Evolutionary conservation across 92 coral and sea anemone species (phyloP), one percentile per base, ranked within the genome.

Genomic region (Umimayanthus kanabou): DNA sequence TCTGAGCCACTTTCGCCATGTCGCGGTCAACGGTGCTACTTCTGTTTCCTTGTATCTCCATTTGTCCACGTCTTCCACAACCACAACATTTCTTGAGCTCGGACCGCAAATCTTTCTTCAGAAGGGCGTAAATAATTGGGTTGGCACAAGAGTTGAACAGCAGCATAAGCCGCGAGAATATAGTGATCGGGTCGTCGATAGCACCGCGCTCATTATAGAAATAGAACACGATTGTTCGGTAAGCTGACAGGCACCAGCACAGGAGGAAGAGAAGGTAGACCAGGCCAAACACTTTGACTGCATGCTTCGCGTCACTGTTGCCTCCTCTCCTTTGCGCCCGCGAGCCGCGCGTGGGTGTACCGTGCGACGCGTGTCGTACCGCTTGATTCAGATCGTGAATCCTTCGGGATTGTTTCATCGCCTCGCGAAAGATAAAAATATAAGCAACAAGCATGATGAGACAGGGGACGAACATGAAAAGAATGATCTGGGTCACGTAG

Each of bases 191-290:
- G 8, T 84, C 72, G 22, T 89, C 94, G 26, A 94, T 91, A 15
- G 81, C 70, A 15, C 94, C 94, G 42, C 77, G 82, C 77, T 91
- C 83, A 25, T 86, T 85, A 15, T 86, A 89, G 66, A 90, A 94
- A 57, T 88, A 89, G 23, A 75, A 81, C 22, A 79, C 86, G 45
- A 94, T 80, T 76, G 94, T 94, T 25, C 95, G 91, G 80, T 92
- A 94, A 0, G 98, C 98, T 8, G 98, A 94, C 90, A 94, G 82
- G 49, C 91, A 78, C 98, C 98, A 94, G 45, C 95, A 91, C 14
- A 92, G 82, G 9, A 93, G 88, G 76, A 94, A 94, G 86, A 94
- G 50, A 15, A 94, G 55, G 30, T 88, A 93, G 5, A 94, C 98
- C 14, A 94, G 91, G 39, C 98, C 98, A 80, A 92, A 94, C 37